phyloP scores from a whole-genome alignment of 2,113 vertebrate species.

The Phylloscopus trochilus region DNA sequence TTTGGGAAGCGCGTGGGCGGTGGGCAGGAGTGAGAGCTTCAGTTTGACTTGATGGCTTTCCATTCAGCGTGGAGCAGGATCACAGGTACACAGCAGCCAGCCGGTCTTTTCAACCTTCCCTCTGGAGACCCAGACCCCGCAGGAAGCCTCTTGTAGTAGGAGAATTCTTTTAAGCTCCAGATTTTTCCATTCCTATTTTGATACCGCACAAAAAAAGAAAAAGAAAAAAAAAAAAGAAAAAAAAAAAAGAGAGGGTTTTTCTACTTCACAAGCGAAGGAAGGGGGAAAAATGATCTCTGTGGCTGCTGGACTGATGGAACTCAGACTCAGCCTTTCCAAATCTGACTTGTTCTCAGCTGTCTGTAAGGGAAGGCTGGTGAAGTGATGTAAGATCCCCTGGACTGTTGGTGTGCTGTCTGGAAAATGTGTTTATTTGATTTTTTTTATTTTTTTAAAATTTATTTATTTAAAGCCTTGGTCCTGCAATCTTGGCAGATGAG shows the following conservation, averaged over 20 bases:
- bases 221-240: neutral
- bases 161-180: neutral
- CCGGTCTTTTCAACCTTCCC: neutral
- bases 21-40: neutral
- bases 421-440: neutral
- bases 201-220: neutral
- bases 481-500: neutral
- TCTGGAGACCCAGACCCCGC: neutral
- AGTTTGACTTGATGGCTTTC: slow-evolving; percentile 15
- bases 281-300: neutral
- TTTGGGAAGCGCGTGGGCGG: neutral
- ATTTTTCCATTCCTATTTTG: slow-evolving; percentile 1
- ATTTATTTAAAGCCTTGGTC: neutral
- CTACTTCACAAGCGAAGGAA: neutral
- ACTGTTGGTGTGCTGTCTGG: neutral
- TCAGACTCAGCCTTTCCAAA: neutral
- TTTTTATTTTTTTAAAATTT: neutral
- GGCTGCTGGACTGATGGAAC: neutral
- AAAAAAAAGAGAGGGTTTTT: neutral
- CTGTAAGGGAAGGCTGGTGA: neutral
- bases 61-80: neutral
- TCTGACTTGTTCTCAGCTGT: neutral
- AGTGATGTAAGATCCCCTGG: neutral
- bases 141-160: neutral
- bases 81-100: neutral